Percentiles rank a stretch among this genome's conserved stretches.
Conservation (phyloP, 2,797 vertebrate genomes). For the Iguana delicatissima region DNA sequence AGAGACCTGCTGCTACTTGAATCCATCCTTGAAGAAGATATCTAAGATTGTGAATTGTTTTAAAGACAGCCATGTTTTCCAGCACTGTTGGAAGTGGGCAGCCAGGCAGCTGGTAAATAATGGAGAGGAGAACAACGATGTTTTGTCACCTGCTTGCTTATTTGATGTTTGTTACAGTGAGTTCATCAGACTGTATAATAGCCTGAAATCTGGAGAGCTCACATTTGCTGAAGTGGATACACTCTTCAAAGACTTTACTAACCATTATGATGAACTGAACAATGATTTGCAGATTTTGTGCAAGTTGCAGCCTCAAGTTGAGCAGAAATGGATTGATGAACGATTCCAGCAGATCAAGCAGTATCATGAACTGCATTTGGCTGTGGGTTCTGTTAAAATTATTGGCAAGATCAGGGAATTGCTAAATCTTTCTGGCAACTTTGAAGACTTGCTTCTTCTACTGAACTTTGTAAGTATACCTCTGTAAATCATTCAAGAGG, state of each 20-base stretch:
- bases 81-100: slow-evolving; percentile 82
- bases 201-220: slow-evolving; percentile 83
- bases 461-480: slow-evolving; percentile 83
- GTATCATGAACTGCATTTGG: slow-evolving; percentile 90
- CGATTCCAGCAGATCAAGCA: slow-evolving; percentile 89
- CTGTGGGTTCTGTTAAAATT: slow-evolving; percentile 84
- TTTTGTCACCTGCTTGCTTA: slow-evolving; percentile 66
- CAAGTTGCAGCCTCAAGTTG: slow-evolving; percentile 50
- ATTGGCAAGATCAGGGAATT: slow-evolving; percentile 84
- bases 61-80: slow-evolving; percentile 85
- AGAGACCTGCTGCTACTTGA: slow-evolving; percentile 83
- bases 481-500: neutral
- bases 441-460: slow-evolving; percentile 84
- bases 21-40: slow-evolving; percentile 75
- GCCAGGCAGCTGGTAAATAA: slow-evolving; percentile 54
- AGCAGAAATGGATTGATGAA: slow-evolving; percentile 81
- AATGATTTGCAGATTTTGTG: slow-evolving; percentile 82
- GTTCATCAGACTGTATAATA: slow-evolving; percentile 77
- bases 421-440: slow-evolving; percentile 89
- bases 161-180: slow-evolving; percentile 74
- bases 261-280: slow-evolving; percentile 81
- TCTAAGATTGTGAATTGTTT: slow-evolving; percentile 74
- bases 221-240: slow-evolving; percentile 82
- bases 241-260: slow-evolving; percentile 82
- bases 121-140: fast-evolving